Evolutionary conservation across 2,888 invertebrate species (phyloP), one percentile per base, ranked within the genome.

Genomic region (Pseudococcus longispinus): DNA sequence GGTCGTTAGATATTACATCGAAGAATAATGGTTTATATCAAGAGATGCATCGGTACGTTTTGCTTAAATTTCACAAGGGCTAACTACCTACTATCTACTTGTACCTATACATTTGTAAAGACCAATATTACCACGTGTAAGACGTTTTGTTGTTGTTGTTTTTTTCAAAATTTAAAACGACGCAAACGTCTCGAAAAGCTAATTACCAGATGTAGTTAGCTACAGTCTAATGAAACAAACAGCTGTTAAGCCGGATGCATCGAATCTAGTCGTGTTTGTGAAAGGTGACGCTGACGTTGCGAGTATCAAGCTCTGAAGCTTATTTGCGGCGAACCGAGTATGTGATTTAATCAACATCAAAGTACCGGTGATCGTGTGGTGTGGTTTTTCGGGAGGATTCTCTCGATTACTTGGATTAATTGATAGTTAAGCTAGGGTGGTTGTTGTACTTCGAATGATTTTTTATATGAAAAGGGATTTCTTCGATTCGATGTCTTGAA

Each of bases 271-370:
- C 55, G 55, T 13, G n/a, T n/a, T 18, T n/a, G 26, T 26, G 26
- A 26, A 13, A 65, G 1, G 3, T 26, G 9, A 65, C 20, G n/a
- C 20, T 60, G 9, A 4, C 55, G 18, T 55, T 26, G 65, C 65
- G 13, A 65, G 3, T 55, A 55, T 55, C 55, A 55, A 5, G 55
- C 8, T 55, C 26, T 3, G 13, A 65, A 65, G 65, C 65, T 65
- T 65, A 65, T 65, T 55, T 55, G 55, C 55, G 55, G 55, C 55
- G 55, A 55, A 55, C 55, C 55, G 55, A 55, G 55, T 55, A 55
- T 65, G 65, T 65, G 65, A 65, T 65, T 65, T 65, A 65, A 65
- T 65, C 65, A 65, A 65, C 26, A 65, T 26, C 65, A 65, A 65
- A 65, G 65, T 65, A 65, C 5, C 11, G 9, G 26, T 26, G 26